phyloP scores from a whole-genome alignment of 2,113 vertebrate genomes.

The Nycticebus coucang region DNA sequence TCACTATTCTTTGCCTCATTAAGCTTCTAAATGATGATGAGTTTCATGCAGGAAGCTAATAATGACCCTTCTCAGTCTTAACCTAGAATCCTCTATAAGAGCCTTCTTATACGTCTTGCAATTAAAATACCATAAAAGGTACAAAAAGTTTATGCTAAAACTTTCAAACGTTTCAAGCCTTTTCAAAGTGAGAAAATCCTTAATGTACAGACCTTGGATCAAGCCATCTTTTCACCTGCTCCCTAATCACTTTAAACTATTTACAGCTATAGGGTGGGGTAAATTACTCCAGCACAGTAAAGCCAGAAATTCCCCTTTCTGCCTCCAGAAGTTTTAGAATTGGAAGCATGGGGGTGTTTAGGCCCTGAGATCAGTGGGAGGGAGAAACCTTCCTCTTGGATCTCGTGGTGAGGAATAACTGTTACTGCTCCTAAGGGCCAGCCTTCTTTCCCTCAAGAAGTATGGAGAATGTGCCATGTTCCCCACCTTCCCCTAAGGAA shows the following conservation, averaged over 20 bases:
- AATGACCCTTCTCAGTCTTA: background rate
- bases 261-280: background rate
- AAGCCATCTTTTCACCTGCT: background rate
- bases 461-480: background rate
- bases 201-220: slow-evolving; percentile 12
- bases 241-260: background rate
- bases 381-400: background rate
- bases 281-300: background rate
- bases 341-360: background rate
- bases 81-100: background rate
- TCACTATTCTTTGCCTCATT: background rate
- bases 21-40: background rate
- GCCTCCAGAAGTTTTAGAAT: background rate
- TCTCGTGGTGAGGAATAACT: background rate
- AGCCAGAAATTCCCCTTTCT: background rate
- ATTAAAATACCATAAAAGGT: slow-evolving; percentile 79
- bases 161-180: slow-evolving; percentile 68
- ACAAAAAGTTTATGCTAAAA: slow-evolving; percentile 77
- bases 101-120: background rate
- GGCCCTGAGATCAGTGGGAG: background rate
- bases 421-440: background rate
- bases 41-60: background rate
- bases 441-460: background rate
- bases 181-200: slow-evolving; percentile 70
- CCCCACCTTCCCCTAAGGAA: background rate